Percentiles rank a stretch among this genome's conserved stretches.
phyloP scores from a whole-genome alignment of 2,113 vertebrate genomes.

The Chaetodon trifascialis region DNA sequence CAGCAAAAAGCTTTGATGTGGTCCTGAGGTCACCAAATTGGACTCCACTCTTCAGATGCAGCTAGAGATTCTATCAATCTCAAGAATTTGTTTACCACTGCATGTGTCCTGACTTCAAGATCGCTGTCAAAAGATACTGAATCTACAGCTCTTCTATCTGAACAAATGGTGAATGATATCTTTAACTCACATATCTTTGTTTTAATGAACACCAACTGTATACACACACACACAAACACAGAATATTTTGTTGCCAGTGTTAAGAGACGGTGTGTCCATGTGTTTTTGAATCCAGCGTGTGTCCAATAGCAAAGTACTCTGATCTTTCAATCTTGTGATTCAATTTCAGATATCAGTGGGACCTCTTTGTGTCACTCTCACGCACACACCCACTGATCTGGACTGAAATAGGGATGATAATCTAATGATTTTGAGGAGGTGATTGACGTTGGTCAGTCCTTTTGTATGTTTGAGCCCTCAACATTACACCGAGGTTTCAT shows the following conservation, averaged over 20 bases:
- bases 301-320: neutral
- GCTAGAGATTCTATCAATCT: conserved; percentile 31
- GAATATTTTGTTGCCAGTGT: neutral
- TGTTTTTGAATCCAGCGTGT: neutral
- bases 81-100: conserved; percentile 11
- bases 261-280: neutral
- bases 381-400: conserved; percentile 6
- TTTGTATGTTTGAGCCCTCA: conserved; percentile 38
- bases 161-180: neutral
- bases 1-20: conserved; percentile 45
- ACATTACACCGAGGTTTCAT: conserved; percentile 75
- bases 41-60: conserved; percentile 14
- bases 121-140: neutral
- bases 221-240: neutral
- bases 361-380: neutral
- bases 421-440: conserved; percentile 18
- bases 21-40: conserved; percentile 42
- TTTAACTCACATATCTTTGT: neutral
- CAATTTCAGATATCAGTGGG: conserved; percentile 38
- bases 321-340: conserved; percentile 40
- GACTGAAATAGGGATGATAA: conserved; percentile 7
- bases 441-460: conserved; percentile 63
- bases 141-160: neutral
- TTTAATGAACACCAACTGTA: neutral
- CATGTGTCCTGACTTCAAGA: neutral